These are phyloP conservation scores for Lipophrys pholis DNA, from an alignment of 2,113 vertebrate genomes.

Conservation along the genomic window DNA sequence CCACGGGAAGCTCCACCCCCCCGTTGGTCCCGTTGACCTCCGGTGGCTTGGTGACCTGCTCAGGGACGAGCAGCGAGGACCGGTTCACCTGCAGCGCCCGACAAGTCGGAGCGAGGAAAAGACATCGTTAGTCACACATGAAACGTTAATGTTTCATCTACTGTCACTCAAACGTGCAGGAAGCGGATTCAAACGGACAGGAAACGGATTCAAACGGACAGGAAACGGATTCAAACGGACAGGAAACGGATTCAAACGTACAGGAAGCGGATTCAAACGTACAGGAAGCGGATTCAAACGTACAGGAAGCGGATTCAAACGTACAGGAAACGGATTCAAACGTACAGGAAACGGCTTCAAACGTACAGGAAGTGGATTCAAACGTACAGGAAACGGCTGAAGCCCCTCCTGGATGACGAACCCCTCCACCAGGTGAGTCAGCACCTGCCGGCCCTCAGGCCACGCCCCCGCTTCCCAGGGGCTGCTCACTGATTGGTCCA, in stretches of 20 bases:
- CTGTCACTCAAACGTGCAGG: constrained; percentile 93
- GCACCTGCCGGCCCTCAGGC: constrained; percentile 79
- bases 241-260: constrained; percentile 85
- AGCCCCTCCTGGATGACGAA: constrained; percentile 98
- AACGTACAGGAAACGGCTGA: constrained; percentile 93
- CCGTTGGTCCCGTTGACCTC: constrained; percentile 76
- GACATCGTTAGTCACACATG: no score
- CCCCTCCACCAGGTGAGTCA: constrained; percentile 97
- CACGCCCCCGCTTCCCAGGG: constrained; percentile 68
- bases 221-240: constrained; percentile 76
- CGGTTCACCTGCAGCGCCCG: constrained; percentile 80
- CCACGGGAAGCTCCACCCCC: constrained; percentile 37
- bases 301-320: no score
- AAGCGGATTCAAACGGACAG: constrained; percentile 89
- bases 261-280: no score
- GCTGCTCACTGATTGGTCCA: constrained; percentile 33
- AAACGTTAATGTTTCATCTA: no score
- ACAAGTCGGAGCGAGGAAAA: no score
- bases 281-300: no score
- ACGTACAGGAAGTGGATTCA: no score
- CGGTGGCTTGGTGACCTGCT: constrained; percentile 57
- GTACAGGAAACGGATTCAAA: no score
- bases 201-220: constrained; percentile 82
- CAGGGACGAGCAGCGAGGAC: constrained; percentile 78
- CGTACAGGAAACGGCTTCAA: no score